These are phyloP conservation scores for Limonius californicus DNA, from an alignment of 1,140 invertebrate species.

Conservation along the genomic window DNA sequence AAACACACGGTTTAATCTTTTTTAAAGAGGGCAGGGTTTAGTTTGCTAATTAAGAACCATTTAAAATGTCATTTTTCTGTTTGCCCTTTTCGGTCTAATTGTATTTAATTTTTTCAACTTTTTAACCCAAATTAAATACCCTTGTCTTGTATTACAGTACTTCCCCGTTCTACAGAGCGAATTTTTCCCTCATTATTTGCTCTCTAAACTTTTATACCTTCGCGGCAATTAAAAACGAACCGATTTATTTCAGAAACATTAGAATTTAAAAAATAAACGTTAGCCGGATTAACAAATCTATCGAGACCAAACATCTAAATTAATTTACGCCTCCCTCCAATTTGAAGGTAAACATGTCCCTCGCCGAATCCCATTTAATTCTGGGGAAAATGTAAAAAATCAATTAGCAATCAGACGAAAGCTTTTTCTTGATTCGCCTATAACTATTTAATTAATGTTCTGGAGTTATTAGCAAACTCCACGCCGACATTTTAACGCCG, in stretches of 20 bases:
- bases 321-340: too few relatives aligned
- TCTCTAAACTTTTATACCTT: background rate
- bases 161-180: background rate
- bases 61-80: conserved; percentile 46
- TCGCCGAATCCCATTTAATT: too few relatives aligned
- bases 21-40: conserved; percentile 46
- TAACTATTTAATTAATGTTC: conserved; percentile 23
- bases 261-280: too few relatives aligned
- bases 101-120: conserved; percentile 26
- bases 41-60: conserved; percentile 48
- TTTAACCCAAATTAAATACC: conserved; percentile 19
- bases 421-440: background rate
- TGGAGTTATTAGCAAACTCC: conserved; percentile 4
- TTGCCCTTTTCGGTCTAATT: conserved; percentile 25
- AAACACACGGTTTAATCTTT: conserved; percentile 48
- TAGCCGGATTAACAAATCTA: too few relatives aligned
- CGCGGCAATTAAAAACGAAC: too few relatives aligned
- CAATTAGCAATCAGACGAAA: conserved; percentile 7
- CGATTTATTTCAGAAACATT: too few relatives aligned
- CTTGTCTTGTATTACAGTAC: conserved; percentile 10
- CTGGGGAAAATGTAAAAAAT: conserved; percentile 2
- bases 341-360: too few relatives aligned
- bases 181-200: background rate
- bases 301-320: too few relatives aligned
- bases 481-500: conserved; percentile 12